Evolutionary conservation across 2,797 vertebrate species (phyloP).

Genomic region (Sandelia bainsii): DNA sequence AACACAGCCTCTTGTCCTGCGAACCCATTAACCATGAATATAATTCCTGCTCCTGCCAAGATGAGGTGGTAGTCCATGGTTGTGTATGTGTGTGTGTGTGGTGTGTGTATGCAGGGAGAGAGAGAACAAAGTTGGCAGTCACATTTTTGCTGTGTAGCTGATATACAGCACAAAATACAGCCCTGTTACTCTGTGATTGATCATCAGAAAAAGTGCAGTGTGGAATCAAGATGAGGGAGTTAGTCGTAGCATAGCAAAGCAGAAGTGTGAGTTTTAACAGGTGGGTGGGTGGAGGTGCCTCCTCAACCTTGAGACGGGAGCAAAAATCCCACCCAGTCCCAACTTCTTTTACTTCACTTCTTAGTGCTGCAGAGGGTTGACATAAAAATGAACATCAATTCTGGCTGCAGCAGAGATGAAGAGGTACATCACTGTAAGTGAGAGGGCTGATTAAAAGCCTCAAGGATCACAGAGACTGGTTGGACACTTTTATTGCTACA

Average conservation of each 20-base stretch:
- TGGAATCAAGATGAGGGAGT: slow-evolving; percentile 26
- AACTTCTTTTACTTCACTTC: too few species aligned
- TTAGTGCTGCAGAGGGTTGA: too few species aligned
- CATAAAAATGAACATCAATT: too few species aligned
- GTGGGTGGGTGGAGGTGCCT: too few species aligned
- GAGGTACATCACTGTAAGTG: too few species aligned
- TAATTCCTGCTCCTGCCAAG: slow-evolving; percentile 36
- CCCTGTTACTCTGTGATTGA: slow-evolving; percentile 14
- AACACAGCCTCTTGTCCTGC: slow-evolving; percentile 31
- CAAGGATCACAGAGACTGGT: too few species aligned
- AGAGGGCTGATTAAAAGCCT: too few species aligned
- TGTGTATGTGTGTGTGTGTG: too few species aligned
- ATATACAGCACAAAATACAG: slow-evolving; percentile 17
- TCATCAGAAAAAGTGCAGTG: slow-evolving; percentile 9
- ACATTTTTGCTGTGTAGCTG: slow-evolving; percentile 38
- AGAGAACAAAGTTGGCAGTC: slow-evolving; percentile 10
- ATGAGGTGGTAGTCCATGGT: background rate
- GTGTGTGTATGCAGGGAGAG: slow-evolving; percentile 2
- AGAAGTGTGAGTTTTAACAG: background rate
- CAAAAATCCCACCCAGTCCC: too few species aligned
- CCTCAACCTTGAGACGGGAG: too few species aligned
- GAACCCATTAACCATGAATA: slow-evolving; percentile 37
- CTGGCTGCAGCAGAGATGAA: too few species aligned
- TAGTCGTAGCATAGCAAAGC: background rate
- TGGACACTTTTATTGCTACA: too few species aligned